Evolutionary conservation across 2,113 vertebrate genomes (phyloP).

Genomic region (Sapajus apella): DNA sequence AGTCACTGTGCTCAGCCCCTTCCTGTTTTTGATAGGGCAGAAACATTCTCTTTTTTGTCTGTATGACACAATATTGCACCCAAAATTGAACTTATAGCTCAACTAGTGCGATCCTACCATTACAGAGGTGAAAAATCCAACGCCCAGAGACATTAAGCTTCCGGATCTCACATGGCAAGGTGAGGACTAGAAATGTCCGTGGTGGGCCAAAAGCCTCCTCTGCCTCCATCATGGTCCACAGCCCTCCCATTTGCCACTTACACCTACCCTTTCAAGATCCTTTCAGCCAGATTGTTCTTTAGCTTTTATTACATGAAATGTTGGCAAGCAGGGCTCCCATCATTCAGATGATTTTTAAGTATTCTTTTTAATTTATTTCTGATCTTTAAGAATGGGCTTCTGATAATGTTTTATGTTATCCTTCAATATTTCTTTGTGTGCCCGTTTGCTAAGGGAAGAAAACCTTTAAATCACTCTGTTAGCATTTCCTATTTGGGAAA

Average conservation of each 20-base stretch:
- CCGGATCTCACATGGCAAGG: neutral
- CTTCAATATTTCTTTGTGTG: neutral
- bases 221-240: too few species aligned
- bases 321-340: neutral
- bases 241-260: neutral
- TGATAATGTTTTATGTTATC: neutral
- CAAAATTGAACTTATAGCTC: neutral
- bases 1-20: neutral
- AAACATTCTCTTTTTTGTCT: neutral
- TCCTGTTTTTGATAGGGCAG: neutral
- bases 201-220: neutral
- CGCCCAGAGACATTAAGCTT: neutral
- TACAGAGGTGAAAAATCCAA: neutral
- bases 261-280: neutral
- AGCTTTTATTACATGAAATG: neutral
- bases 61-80: neutral
- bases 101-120: neutral
- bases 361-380: neutral
- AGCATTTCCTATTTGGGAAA: neutral
- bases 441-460: neutral
- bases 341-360: neutral
- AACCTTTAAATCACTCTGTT: neutral
- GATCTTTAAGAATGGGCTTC: neutral
- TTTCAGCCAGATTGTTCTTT: neutral
- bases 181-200: neutral